Conservation (phyloP, 2,888 invertebrate species). For the Crioceris asparagi region DNA sequence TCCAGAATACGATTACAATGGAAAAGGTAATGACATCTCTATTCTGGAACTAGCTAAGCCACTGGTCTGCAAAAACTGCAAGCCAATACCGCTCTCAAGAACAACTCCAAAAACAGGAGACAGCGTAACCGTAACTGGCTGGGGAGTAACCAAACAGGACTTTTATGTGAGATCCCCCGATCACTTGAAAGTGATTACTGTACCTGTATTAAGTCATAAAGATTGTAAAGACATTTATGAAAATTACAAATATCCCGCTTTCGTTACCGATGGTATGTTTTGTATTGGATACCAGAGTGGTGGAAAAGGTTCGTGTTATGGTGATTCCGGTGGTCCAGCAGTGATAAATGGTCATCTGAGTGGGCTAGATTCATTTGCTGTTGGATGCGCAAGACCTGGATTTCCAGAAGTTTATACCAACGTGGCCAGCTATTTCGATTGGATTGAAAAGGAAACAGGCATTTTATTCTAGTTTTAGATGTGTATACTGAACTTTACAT, state of each 20-base stretch:
- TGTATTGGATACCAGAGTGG: slow-evolving; percentile 48
- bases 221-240: too few species aligned
- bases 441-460: too few species aligned
- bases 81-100: neutral
- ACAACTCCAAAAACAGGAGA: neutral
- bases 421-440: slow-evolving; percentile 19
- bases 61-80: neutral
- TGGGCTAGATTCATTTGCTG: slow-evolving; percentile 28
- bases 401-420: slow-evolving; percentile 26
- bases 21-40: slow-evolving; percentile 43
- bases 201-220: too few species aligned
- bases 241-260: too few species aligned
- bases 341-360: slow-evolving; percentile 18
- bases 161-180: too few species aligned
- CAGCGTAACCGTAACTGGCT: slow-evolving; percentile 23
- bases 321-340: slow-evolving; percentile 30
- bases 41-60: slow-evolving; percentile 37
- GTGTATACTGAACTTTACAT: too few species aligned
- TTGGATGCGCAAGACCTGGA: slow-evolving; percentile 22
- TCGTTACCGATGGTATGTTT: slow-evolving; percentile 45
- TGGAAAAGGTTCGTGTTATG: slow-evolving; percentile 36
- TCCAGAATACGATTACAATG: slow-evolving; percentile 38
- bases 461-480: too few species aligned
- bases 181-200: too few species aligned
- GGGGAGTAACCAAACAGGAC: too few species aligned